These are phyloP conservation scores for Mesitornis unicolor DNA, from an alignment of 2,113 vertebrate genomes.

Conservation along the genomic window DNA sequence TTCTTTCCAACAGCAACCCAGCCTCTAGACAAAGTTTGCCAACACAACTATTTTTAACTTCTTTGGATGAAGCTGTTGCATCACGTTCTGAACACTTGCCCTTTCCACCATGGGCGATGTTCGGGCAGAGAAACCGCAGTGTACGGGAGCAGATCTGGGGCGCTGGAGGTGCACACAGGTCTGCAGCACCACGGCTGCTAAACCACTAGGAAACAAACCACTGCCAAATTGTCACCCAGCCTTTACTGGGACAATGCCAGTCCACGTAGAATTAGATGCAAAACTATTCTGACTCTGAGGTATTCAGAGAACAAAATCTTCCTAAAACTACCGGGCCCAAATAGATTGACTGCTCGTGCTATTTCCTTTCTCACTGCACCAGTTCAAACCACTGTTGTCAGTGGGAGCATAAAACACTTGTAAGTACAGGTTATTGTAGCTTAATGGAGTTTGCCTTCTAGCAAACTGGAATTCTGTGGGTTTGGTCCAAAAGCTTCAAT, in stretches of 20 bases:
- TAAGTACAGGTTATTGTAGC: background rate
- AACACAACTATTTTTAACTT: background rate
- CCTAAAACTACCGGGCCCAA: background rate
- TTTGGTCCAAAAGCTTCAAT: background rate
- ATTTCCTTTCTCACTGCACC: background rate
- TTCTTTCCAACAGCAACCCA: background rate
- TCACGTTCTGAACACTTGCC: background rate
- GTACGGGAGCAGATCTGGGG: background rate
- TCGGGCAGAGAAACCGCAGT: background rate
- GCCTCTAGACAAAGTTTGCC: background rate
- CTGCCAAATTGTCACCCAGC: background rate
- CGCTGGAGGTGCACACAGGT: background rate
- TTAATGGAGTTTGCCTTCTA: background rate
- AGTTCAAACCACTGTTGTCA: background rate
- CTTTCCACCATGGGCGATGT: background rate
- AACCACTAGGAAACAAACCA: background rate
- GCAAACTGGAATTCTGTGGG: background rate
- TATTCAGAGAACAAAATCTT: background rate
- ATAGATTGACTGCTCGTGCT: background rate
- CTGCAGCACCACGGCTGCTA: background rate
- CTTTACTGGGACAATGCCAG: background rate
- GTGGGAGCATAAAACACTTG: background rate
- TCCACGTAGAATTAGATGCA: background rate
- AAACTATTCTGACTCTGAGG: background rate
- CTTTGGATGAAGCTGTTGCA: background rate